Evolutionary conservation across 2,113 vertebrate species (phyloP).

Genomic region (Noturus placidus): DNA sequence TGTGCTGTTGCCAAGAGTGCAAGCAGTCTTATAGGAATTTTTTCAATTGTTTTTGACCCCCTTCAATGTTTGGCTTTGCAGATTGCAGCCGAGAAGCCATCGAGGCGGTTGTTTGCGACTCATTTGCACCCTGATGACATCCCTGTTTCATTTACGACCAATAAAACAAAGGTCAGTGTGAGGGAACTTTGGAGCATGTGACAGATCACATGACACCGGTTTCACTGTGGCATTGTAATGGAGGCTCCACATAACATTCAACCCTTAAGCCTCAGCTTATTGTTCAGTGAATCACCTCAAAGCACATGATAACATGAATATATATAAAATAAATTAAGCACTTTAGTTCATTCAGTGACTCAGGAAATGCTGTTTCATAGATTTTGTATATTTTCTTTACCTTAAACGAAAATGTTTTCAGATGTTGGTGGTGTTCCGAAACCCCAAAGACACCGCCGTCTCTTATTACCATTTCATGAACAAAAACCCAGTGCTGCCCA

Average conservation of each 20-base stretch:
- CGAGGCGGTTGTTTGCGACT: constrained; percentile 51
- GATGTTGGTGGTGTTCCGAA: constrained; percentile 74
- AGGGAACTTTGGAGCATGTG: neutral
- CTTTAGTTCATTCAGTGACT: neutral
- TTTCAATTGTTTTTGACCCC: too few species aligned
- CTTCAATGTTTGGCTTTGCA: constrained; percentile 37
- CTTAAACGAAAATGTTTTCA: constrained; percentile 35
- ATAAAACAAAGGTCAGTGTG: constrained; percentile 47
- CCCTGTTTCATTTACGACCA: constrained; percentile 45
- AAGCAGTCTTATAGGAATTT: neutral
- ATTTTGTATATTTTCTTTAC: neutral
- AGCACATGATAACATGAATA: neutral
- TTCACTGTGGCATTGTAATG: neutral
- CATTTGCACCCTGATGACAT: constrained; percentile 53
- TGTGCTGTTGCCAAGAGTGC: neutral
- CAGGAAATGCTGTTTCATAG: neutral
- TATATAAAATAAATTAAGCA: neutral
- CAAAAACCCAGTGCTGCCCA: constrained; percentile 65
- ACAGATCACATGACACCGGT: neutral
- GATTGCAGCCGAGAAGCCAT: constrained; percentile 29
- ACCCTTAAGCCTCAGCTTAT: neutral
- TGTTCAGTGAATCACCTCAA: neutral
- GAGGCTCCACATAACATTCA: neutral
- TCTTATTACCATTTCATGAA: constrained; percentile 78
- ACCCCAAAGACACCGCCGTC: constrained; percentile 75